Conservation (phyloP, 1,140 invertebrate species). For the Teleopsis dalmanni region DNA sequence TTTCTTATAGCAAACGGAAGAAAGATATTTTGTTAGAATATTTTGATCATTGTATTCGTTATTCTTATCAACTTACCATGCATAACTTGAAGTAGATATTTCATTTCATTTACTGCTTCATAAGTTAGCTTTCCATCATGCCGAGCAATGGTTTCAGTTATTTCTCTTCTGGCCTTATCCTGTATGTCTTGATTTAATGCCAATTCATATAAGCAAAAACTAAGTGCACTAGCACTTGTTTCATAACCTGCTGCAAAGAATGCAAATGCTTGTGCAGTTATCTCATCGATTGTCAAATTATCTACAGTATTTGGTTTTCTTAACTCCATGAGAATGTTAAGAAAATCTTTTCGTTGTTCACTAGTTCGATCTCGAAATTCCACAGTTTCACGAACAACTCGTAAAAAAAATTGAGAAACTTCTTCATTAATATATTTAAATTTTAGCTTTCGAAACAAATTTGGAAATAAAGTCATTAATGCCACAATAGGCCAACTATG, state of each 20-base stretch:
- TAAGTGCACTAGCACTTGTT: constrained; percentile 45
- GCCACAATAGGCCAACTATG: constrained; percentile 17
- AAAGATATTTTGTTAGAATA: neutral
- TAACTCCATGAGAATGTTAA: constrained; percentile 12
- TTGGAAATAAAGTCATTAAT: constrained; percentile 23
- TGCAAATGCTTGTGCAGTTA: constrained; percentile 51
- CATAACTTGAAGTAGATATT: constrained; percentile 50
- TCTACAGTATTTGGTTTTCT: constrained; percentile 24
- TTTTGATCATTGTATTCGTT: neutral
- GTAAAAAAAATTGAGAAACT: constrained; percentile 46
- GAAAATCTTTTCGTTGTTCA: constrained; percentile 29
- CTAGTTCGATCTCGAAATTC: constrained; percentile 47
- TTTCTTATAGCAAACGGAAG: constrained; percentile 35
- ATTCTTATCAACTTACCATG: constrained; percentile 28
- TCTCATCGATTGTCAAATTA: constrained; percentile 28
- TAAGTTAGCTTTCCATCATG: constrained; percentile 49
- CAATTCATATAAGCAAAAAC: constrained; percentile 46
- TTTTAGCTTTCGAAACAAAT: constrained; percentile 15
- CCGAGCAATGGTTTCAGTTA: constrained; percentile 42
- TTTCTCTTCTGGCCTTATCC: constrained; percentile 45
- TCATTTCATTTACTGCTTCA: constrained; percentile 50
- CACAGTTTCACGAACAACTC: constrained; percentile 44
- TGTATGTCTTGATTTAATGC: constrained; percentile 47
- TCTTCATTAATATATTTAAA: constrained; percentile 40
- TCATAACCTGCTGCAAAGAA: constrained; percentile 59